A percentile compares a stretch with the other conserved stretches of the same genome.
These are phyloP conservation scores for Phaedon cochleariae DNA, from an alignment of 2,888 invertebrate genomes.

Conservation along the genomic window DNA sequence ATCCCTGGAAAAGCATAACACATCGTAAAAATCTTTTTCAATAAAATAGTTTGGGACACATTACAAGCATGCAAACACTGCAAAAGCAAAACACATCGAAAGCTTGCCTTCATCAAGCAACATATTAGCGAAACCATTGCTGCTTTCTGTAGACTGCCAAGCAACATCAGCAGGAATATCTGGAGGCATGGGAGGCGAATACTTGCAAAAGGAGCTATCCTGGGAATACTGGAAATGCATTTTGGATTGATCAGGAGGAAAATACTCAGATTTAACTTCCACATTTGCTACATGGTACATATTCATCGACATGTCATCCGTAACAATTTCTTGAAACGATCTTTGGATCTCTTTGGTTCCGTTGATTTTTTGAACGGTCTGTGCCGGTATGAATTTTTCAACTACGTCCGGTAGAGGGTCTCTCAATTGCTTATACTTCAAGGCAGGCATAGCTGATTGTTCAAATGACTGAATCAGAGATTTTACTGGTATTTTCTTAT, in stretches of 20 bases:
- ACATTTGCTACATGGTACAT: constrained; percentile 59
- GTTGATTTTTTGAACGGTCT: constrained; percentile 8
- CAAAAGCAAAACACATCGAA: neutral
- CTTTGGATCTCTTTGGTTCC: neutral
- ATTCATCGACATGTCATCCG: constrained; percentile 57
- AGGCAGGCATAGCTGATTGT: constrained; percentile 67
- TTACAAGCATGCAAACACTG: neutral
- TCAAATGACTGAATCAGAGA: constrained; percentile 70
- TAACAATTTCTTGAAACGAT: constrained; percentile 41
- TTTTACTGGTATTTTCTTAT: constrained; percentile 61
- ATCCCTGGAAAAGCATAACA: too few species aligned
- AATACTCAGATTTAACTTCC: constrained; percentile 54
- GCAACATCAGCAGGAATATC: constrained; percentile 26
- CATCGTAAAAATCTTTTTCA: too few species aligned
- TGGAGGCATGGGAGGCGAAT: constrained; percentile 39
- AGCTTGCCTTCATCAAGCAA: constrained; percentile 1
- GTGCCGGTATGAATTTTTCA: constrained; percentile 46
- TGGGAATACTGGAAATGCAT: constrained; percentile 48
- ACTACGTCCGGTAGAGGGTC: constrained; percentile 56
- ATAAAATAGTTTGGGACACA: too few species aligned
- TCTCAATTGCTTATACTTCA: constrained; percentile 65
- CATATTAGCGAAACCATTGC: constrained; percentile 18
- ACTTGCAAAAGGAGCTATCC: constrained; percentile 59
- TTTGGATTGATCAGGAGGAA: constrained; percentile 47
- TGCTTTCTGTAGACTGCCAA: constrained; percentile 26